phyloP scores from a whole-genome alignment of 2,113 vertebrate genomes.

The Poecilia latipinna region DNA sequence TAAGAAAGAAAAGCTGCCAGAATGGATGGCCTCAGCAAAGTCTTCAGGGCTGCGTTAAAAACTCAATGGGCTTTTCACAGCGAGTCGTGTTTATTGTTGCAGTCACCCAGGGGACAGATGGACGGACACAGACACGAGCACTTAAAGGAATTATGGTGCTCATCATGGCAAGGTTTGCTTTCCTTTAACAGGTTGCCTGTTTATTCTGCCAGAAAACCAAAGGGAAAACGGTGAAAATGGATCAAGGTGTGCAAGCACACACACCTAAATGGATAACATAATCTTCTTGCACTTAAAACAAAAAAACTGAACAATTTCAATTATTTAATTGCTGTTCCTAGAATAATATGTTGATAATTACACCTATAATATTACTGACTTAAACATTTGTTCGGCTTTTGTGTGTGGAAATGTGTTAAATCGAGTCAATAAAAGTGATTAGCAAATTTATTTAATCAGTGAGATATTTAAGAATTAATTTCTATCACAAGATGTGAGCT shows the following conservation, averaged over 20 bases:
- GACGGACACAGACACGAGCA: not conserved
- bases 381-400: not conserved
- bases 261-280: not conserved
- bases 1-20: not conserved
- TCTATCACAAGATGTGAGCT: no score
- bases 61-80: not conserved
- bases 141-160: not conserved
- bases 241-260: no score
- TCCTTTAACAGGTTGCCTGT: not conserved
- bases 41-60: not conserved
- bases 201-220: not conserved
- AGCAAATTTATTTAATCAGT: no score
- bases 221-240: not conserved
- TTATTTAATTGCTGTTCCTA: not conserved
- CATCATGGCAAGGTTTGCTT: not conserved
- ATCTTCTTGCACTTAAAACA: not conserved
- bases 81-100: not conserved
- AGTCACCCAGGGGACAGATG: not conserved
- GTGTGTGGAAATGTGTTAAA: no score
- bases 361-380: not conserved
- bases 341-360: not conserved
- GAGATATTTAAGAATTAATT: no score
- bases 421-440: no score
- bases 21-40: not conserved
- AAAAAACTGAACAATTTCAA: not conserved